phyloP scores from a whole-genome alignment of 2,797 vertebrate species.

The Pipistrellus kuhlii region DNA sequence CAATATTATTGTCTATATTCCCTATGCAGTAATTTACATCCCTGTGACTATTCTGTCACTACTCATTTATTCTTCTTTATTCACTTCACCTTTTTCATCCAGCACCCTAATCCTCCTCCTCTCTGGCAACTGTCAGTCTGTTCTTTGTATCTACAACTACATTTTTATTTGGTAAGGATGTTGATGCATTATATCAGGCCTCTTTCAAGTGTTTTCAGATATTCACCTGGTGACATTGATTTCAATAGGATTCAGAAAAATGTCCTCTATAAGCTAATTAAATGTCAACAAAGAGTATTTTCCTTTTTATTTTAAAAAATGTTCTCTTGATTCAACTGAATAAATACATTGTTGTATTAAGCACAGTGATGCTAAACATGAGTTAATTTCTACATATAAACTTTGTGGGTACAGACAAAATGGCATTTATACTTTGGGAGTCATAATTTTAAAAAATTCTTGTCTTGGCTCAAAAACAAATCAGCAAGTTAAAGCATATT shows the following conservation, averaged over 20 bases:
- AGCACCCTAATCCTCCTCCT: not conserved
- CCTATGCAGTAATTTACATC: not conserved
- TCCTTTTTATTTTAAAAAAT: not conserved
- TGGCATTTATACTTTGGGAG: not conserved
- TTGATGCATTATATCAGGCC: not conserved
- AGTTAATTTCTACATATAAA: conserved; percentile 39
- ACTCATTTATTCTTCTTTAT: not conserved
- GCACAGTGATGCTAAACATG: not conserved
- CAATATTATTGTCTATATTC: not conserved
- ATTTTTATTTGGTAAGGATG: conserved; percentile 14
- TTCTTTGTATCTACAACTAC: not conserved
- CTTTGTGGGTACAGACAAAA: not conserved
- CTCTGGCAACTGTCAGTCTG: not conserved
- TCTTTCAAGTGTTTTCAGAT: conserved; percentile 21
- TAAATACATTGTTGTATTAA: conserved; percentile 10
- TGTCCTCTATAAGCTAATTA: not conserved
- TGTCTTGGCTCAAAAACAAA: not conserved
- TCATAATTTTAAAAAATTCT: not conserved
- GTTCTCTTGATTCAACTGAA: conserved; percentile 13
- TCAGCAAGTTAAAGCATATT: not conserved
- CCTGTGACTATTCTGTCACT: not conserved
- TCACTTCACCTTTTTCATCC: not conserved
- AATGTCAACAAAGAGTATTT: not conserved
- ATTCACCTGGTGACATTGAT: conserved; percentile 5
- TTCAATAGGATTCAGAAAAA: conserved; percentile 16